Evolutionary conservation across 2,888 invertebrate species (phyloP).

Genomic region (Drosophila monieri): DNA sequence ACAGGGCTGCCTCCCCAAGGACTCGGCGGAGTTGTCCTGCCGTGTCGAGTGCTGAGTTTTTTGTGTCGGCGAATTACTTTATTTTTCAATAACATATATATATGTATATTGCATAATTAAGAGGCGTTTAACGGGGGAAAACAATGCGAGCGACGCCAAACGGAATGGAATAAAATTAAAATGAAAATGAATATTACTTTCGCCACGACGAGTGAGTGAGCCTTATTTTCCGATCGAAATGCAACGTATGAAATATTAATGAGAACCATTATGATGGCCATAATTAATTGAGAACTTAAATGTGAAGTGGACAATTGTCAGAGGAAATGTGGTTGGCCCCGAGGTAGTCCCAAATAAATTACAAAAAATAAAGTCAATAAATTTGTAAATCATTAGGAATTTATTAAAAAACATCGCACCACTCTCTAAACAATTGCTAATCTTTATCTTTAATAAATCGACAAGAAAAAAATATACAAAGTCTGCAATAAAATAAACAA

Average conservation of each 20-base stretch:
- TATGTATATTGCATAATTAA: conserved; percentile 43
- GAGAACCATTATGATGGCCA: conserved; percentile 35
- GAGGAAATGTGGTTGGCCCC: conserved; percentile 16
- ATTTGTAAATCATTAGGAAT: conserved; percentile 33
- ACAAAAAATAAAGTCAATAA: conserved; percentile 8
- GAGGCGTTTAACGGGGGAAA: conserved; percentile 29
- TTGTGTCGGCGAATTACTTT: conserved; percentile 49
- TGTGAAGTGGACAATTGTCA: conserved; percentile 25
- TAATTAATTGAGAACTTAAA: conserved; percentile 37
- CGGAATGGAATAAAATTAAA: conserved; percentile 8
- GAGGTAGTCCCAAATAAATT: conserved; percentile 10
- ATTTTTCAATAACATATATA: conserved; percentile 58
- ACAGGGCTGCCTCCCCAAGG: conserved; percentile 26
- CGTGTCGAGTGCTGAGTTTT: conserved; percentile 22
- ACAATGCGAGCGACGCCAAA: conserved; percentile 4
- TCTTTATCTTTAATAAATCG: neutral
- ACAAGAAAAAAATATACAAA: conserved; percentile 15
- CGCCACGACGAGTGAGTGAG: conserved; percentile 4
- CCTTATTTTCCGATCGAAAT: conserved; percentile 43
- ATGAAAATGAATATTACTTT: conserved; percentile 37
- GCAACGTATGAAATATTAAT: conserved; percentile 28
- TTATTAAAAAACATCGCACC: conserved; percentile 10
- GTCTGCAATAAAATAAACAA: conserved; percentile 20
- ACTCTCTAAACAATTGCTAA: neutral
- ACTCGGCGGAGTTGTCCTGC: conserved; percentile 6